Evolutionary conservation across 2,797 vertebrate genomes (phyloP).

Genomic region (Sebastes glaucus): DNA sequence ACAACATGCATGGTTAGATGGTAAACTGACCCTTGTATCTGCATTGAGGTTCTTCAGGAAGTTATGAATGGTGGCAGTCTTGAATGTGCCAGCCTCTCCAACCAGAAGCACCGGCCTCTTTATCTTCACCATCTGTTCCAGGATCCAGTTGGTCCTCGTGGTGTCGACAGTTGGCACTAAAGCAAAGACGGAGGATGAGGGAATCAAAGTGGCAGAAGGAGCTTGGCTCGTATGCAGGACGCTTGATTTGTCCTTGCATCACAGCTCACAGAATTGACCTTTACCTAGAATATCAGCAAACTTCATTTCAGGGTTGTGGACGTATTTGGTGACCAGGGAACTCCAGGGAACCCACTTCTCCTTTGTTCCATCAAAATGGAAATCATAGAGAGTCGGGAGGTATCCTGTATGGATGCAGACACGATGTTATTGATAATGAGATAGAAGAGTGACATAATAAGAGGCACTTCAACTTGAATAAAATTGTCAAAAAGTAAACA

Average conservation of each 20-base stretch:
- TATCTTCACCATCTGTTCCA: conserved; percentile 92
- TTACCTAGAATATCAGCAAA: conserved; percentile 94
- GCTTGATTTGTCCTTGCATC: neutral
- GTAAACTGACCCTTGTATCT: conserved; percentile 82
- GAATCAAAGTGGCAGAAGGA: neutral
- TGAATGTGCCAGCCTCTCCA: conserved; percentile 96
- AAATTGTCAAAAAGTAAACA: neutral
- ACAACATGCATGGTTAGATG: neutral
- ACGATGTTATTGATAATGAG: conserved; percentile 4
- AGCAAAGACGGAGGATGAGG: neutral
- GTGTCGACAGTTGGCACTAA: conserved; percentile 96
- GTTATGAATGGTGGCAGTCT: conserved; percentile 94
- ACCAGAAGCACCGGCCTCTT: conserved; percentile 91
- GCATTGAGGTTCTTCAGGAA: conserved; percentile 87
- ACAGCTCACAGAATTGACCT: neutral
- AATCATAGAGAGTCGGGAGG: conserved; percentile 92
- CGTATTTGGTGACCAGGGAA: conserved; percentile 87
- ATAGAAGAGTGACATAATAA: neutral
- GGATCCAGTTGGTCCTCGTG: conserved; percentile 88
- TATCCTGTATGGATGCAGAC: conserved; percentile 80
- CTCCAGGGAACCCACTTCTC: conserved; percentile 92
- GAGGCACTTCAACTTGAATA: neutral
- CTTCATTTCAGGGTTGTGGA: conserved; percentile 83
- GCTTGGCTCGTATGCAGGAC: neutral
- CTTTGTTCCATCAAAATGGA: conserved; percentile 88